A percentile compares a stretch with the other conserved stretches of the same genome.
Conservation (phyloP, 2,113 vertebrate species). For the Willisornis vidua region DNA sequence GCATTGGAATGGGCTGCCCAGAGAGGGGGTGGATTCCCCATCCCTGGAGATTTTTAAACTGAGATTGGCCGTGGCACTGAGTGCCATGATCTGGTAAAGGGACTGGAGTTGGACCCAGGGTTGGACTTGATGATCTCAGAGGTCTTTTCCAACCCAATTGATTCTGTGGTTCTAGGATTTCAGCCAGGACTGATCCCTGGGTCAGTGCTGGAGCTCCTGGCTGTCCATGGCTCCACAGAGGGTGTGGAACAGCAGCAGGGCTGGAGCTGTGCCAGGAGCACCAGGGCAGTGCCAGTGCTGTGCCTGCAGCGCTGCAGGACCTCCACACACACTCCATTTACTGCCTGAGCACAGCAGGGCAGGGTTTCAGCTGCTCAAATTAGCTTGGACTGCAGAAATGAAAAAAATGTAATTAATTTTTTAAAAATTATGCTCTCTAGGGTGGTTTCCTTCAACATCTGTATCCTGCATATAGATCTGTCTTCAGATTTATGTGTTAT, state of each 20-base stretch:
- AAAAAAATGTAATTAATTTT: background rate
- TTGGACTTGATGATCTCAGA: too few species aligned
- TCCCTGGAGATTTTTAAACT: too few species aligned
- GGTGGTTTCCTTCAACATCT: background rate
- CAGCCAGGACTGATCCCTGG: background rate
- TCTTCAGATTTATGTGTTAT: background rate
- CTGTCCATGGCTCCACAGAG: background rate
- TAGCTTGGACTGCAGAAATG: background rate
- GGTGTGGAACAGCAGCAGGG: background rate
- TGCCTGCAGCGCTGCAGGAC: background rate
- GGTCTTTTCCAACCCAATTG: too few species aligned
- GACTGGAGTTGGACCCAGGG: too few species aligned
- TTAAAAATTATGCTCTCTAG: accelerated
- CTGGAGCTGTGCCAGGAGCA: background rate
- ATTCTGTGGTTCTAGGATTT: background rate
- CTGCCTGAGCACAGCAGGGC: background rate
- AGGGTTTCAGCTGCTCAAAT: background rate
- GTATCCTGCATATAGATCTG: background rate
- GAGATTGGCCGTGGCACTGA: too few species aligned
- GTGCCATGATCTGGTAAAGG: too few species aligned
- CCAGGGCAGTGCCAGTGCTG: accelerated
- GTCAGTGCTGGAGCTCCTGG: background rate
- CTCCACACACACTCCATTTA: background rate
- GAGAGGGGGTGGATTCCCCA: too few species aligned
- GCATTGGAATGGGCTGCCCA: too few species aligned